phyloP scores from a whole-genome alignment of 2,888 invertebrate genomes.

The Drosophila anomalipes region DNA sequence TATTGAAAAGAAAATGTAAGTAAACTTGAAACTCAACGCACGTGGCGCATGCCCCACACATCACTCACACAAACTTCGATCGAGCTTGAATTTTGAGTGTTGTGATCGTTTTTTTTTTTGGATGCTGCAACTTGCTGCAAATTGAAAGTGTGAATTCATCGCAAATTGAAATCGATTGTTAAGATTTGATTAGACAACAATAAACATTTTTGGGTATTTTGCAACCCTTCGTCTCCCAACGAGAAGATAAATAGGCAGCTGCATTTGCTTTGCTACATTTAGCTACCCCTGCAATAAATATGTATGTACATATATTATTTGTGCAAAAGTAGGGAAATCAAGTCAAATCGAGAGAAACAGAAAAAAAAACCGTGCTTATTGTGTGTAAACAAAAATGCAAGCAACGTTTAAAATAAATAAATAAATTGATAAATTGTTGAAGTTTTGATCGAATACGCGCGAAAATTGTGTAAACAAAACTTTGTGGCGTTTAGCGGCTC shows the following conservation, averaged over 20 bases:
- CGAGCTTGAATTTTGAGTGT: neutral
- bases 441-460: neutral
- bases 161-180: neutral
- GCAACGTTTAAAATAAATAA: neutral
- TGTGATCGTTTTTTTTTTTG: neutral
- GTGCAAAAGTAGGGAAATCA: neutral
- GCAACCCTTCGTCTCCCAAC: constrained; percentile 1
- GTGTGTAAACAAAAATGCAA: neutral
- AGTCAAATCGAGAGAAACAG: neutral
- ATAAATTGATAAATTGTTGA: neutral
- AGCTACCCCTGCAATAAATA: constrained; percentile 13
- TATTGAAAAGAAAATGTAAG: constrained; percentile 37
- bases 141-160: neutral
- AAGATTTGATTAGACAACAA: neutral
- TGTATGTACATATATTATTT: neutral
- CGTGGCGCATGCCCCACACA: constrained; percentile 39
- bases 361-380: neutral
- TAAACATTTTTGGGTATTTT: neutral
- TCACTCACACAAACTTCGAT: neutral
- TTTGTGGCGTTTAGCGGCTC: neutral
- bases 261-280: constrained; percentile 23
- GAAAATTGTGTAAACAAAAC: constrained; percentile 27
- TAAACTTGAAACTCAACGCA: constrained; percentile 24
- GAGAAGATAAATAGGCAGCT: constrained; percentile 30
- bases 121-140: neutral